Conservation (phyloP, 2,113 vertebrate species). For the Verasper variegatus region DNA sequence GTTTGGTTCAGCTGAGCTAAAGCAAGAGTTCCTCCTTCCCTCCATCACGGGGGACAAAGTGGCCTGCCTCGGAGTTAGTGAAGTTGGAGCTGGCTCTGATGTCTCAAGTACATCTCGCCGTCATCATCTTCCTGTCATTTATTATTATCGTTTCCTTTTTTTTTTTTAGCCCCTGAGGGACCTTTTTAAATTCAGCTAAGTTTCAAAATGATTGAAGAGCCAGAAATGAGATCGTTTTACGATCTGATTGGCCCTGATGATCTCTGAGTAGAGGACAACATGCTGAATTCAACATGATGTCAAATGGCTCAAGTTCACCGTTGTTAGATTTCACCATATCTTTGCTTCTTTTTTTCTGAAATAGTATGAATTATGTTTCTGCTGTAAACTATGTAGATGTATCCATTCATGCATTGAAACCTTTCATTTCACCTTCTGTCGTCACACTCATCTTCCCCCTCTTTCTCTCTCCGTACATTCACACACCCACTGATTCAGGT, state of each 20-base stretch:
- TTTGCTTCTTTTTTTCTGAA: not conserved
- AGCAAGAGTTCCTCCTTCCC: conserved; percentile 85
- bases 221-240: not conserved
- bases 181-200: not conserved
- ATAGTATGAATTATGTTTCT: not conserved
- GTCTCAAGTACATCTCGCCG: conserved; percentile 84
- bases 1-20: conserved; percentile 86
- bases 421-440: conserved; percentile 8
- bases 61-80: conserved; percentile 87
- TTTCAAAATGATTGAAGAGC: not conserved
- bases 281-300: too few relatives aligned
- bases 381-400: too few relatives aligned
- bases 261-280: not conserved
- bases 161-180: not conserved
- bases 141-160: conserved; percentile 11
- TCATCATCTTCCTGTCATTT: conserved; percentile 1
- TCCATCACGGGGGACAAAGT: conserved; percentile 86
- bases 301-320: not conserved
- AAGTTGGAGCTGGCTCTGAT: conserved; percentile 87
- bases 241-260: not conserved
- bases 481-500: conserved; percentile 59
- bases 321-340: not conserved
- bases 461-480: not conserved
- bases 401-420: conserved; percentile 1
- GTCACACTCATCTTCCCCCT: not conserved